Base-by-base conservation (phyloP, 1,140 invertebrate genomes). In the Drosophila pruinosa region DNA sequence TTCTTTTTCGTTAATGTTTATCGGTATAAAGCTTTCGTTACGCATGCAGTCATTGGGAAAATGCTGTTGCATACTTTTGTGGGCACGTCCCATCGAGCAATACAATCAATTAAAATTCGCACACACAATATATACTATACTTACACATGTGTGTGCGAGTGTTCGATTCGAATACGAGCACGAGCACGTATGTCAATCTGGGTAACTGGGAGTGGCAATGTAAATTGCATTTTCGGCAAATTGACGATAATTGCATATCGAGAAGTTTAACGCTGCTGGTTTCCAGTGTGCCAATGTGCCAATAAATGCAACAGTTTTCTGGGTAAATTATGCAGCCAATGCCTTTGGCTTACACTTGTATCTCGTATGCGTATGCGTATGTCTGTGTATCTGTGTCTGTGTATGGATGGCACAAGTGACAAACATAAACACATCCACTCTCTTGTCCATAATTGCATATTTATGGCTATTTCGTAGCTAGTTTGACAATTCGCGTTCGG, bases 361-460 rank as follows among this genome's bases (percentile, higher is more conserved):
- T 21, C 6, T 22, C 38, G 50, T 21, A 21, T 31, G 31, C 4
- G 15, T 14, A 1, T 17, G 26, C 17, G 12, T 41, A 17, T 24
- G 21, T 15, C 10, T 21, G n/a, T 57, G 63, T 36, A 10, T 38
- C 7, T 62, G 28, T 21, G 14, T 54, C 22, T 72, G n/a, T 64
- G 22, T 41, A 6, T 45, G 39, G 34, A 0, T 19, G 3, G 3
- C 31, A 24, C 28, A 63, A 54, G 43, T 63, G 67, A 56, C 28
- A 54, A 68, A 38, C 45, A 70, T 53, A 57, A 76, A 58, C 48
- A 62, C 47, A 52, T 75, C 48, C 70, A 50, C 50, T 61, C 56
- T 38, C 38, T 57, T 47, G 21, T 17, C 22, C 53, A 65, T 78
- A 82, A 81, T 82, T 82, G 58, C 41, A 78, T 78, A 82, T 82